Conservation (phyloP, 2,888 invertebrate genomes). For the Lymantria monacha region DNA sequence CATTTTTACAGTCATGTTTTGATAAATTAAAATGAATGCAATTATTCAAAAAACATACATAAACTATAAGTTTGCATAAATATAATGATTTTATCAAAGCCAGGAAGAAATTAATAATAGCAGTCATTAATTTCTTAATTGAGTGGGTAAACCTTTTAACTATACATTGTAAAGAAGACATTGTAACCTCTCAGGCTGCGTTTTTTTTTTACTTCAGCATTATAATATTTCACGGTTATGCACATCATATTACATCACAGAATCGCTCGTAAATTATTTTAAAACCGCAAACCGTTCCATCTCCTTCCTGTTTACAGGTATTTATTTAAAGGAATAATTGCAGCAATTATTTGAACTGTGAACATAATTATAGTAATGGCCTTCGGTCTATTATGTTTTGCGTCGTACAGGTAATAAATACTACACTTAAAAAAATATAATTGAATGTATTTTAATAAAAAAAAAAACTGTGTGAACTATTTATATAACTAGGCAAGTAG, state of each 20-base stretch:
- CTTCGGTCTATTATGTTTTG: neutral
- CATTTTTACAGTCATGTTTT: too few species aligned
- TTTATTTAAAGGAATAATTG: neutral
- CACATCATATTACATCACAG: neutral
- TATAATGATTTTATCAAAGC: too few species aligned
- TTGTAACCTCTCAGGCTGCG: neutral
- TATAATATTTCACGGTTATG: slow-evolving; percentile 1
- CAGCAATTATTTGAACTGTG: neutral
- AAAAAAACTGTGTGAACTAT: too few species aligned
- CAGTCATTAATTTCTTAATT: too few species aligned
- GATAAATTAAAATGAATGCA: too few species aligned
- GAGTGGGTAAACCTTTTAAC: too few species aligned
- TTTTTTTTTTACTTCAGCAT: neutral
- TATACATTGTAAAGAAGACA: neutral
- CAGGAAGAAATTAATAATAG: too few species aligned
- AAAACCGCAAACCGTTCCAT: neutral
- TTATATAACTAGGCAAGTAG: too few species aligned
- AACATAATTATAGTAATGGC: neutral
- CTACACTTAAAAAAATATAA: neutral
- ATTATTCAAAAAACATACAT: too few species aligned
- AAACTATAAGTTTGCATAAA: too few species aligned
- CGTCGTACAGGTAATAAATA: neutral
- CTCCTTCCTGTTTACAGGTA: neutral
- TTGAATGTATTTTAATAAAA: too few species aligned
- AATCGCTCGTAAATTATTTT: neutral